Percentiles rank a stretch among this genome's conserved stretches.
Conservation (phyloP, 2,888 invertebrate genomes). For the Apodemia zela region DNA sequence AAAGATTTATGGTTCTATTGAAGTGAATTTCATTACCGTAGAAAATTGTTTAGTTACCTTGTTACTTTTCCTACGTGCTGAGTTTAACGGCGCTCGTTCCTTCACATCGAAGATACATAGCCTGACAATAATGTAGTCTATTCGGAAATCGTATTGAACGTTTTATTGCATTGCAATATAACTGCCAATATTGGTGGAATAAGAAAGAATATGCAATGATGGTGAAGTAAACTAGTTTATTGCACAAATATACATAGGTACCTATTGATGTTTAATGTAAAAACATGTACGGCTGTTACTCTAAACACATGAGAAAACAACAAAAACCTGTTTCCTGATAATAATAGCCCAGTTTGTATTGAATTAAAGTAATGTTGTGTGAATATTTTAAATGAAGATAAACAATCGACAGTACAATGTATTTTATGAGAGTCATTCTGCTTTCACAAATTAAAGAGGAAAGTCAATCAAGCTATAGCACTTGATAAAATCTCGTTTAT, state of each 20-base stretch:
- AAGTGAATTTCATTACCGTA: conserved; percentile 25
- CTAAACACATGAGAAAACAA: too few species aligned
- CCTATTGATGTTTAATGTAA: too few species aligned
- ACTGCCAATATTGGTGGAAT: conserved; percentile 16
- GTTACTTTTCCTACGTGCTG: conserved; percentile 26
- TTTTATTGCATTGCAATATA: conserved; percentile 11
- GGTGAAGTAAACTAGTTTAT: neutral
- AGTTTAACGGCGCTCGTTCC: conserved; percentile 23
- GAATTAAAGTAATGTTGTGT: neutral
- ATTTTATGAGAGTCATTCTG: neutral
- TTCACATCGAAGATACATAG: conserved; percentile 23
- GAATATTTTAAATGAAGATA: neutral
- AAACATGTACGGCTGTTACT: too few species aligned
- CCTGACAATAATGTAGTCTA: conserved; percentile 21
- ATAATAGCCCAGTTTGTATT: neutral
- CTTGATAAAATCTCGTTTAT: conserved; percentile 8
- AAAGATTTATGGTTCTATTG: conserved; percentile 5
- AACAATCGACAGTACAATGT: neutral
- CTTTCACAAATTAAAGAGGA: conserved; percentile 3
- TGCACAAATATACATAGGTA: too few species aligned
- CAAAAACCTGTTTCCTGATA: too few species aligned
- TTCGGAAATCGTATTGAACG: conserved; percentile 21
- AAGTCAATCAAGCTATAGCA: conserved; percentile 6
- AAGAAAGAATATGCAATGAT: neutral
- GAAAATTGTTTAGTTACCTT: conserved; percentile 26